Base-by-base conservation (phyloP, 53 echinoderm and acorn worm genomes). In the Luidia sarsii region DNA sequence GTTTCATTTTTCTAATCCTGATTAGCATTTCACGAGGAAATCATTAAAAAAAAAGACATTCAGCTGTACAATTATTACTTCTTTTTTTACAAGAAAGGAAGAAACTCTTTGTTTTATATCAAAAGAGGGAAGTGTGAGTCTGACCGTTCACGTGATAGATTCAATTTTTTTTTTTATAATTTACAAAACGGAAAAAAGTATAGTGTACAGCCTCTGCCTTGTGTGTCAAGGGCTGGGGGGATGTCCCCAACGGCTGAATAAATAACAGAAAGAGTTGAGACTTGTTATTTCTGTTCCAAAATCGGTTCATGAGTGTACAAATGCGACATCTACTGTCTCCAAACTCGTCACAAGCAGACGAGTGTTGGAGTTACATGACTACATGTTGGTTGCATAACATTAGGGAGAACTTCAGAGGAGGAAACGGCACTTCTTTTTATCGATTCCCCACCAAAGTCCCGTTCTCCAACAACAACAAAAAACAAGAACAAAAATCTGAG, bases 201-300 rank as follows among this genome's bases (percentile, higher is more conserved):
- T 52, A 55, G 34, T 72, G 55, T 72, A 72, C 56, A 55, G 36
- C 11, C 15, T 21, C 55, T 56, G 52, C 25, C 71, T 35, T 53
- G 52, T 34, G 31, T 72, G 23, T 25, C 50, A 71, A 70, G 48
- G 52, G 22, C 35, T 32, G 35, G 52, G 22, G 54, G 24, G 35
- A 45, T 71, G 32, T 52, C 39, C 72, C 54, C 50, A 7, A 54
- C 18, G 35, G 56, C 56, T 72, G 39, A 72, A 72, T 72, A 72
- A 72, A 72, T 38, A 55, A 72, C 54, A 72, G 72, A 72, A 72
- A 72, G 33, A 51, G 72, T 38, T 32, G 56, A 72, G 32, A n/a
- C n/a, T n/a, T n/a, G n/a, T n/a, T n/a, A n/a, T n/a, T n/a, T n/a
- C n/a, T n/a, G n/a, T n/a, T n/a, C n/a, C n/a, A n/a, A n/a, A n/a